Conservation (phyloP, 2,888 invertebrate genomes). For the Byasa hedistus region DNA sequence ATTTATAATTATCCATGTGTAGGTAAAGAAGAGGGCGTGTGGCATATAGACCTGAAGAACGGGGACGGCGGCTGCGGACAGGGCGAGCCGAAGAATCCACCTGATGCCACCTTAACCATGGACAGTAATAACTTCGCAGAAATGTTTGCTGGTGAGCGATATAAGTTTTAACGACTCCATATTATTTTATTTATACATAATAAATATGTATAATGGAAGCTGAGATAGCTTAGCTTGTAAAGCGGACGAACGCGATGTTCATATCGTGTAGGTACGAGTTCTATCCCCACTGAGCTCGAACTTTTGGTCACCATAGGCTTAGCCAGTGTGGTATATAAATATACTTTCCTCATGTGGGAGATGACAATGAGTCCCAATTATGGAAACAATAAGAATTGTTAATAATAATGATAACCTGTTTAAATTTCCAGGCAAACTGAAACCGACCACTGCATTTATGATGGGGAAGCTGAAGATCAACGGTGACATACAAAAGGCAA, state of each 20-base stretch:
- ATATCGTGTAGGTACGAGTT: neutral
- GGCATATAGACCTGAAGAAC: slow-evolving; percentile 94
- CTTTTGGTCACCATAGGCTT: too few species aligned
- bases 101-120: slow-evolving; percentile 93
- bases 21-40: slow-evolving; percentile 85
- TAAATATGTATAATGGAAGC: neutral
- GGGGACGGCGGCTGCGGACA: slow-evolving; percentile 89
- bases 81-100: slow-evolving; percentile 84
- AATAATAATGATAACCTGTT: neutral
- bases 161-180: neutral
- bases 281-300: too few species aligned
- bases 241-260: too few species aligned
- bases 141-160: slow-evolving; percentile 86
- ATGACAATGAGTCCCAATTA: neutral
- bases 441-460: slow-evolving; percentile 96
- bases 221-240: neutral
- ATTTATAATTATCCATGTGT: neutral
- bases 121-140: slow-evolving; percentile 87
- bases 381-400: neutral
- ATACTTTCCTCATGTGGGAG: too few species aligned
- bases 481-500: slow-evolving; percentile 95
- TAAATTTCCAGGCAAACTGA: slow-evolving; percentile 85
- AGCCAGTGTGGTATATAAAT: too few species aligned
- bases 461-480: slow-evolving; percentile 95
- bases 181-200: slow-evolving; percentile 9